phyloP scores from a whole-genome alignment of 2,113 vertebrate species.

The Tapirus terrestris region DNA sequence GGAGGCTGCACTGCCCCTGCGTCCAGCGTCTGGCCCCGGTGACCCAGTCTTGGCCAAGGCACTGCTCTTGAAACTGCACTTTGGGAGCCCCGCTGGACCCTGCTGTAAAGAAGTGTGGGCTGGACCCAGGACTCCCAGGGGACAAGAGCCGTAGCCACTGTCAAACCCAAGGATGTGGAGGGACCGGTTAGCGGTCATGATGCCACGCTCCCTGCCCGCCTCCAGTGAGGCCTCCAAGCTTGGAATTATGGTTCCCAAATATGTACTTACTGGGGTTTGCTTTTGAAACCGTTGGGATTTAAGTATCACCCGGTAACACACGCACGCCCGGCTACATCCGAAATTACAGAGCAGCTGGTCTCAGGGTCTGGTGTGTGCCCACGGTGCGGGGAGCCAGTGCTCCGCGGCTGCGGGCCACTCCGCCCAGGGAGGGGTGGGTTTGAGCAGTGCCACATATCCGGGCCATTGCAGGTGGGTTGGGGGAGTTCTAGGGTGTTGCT shows the following conservation, averaged over 20 bases:
- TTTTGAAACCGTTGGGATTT: conserved; percentile 56
- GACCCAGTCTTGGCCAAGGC: not conserved
- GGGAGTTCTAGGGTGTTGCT: not conserved
- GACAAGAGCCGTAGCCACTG: accelerated
- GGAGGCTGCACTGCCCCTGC: accelerated
- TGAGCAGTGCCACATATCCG: not conserved
- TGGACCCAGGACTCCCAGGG: accelerated
- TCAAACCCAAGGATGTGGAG: not conserved
- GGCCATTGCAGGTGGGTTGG: accelerated
- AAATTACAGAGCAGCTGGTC: conserved; percentile 19
- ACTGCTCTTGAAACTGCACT: not conserved
- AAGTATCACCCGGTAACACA: conserved; percentile 7
- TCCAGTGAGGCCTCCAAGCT: conserved; percentile 46
- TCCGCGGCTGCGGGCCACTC: not conserved
- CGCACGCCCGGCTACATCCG: not conserved
- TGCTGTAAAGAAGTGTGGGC: not conserved
- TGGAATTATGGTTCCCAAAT: conserved; percentile 69
- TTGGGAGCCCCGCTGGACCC: not conserved
- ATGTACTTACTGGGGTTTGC: conserved; percentile 67
- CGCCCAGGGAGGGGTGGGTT: accelerated
- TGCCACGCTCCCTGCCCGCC: not conserved
- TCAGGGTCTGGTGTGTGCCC: conserved; percentile 23
- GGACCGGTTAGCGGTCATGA: not conserved
- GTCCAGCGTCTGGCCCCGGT: accelerated
- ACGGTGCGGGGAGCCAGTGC: not conserved